These are phyloP conservation scores for Hylyphantes graminicola DNA, from an alignment of 1,140 invertebrate species.

Conservation along the genomic window DNA sequence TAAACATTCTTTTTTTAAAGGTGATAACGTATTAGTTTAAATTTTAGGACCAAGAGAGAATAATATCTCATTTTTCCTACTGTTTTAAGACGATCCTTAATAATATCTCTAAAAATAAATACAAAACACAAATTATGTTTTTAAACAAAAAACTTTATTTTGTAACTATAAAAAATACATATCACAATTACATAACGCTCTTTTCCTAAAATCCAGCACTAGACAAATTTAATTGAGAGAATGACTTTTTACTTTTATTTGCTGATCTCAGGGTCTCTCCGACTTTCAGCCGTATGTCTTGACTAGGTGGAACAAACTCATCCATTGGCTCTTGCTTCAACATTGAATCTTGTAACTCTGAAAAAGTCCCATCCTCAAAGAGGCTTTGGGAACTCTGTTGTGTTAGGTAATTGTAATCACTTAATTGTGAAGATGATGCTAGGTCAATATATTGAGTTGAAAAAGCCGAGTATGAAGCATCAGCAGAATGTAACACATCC, in stretches of 20 bases:
- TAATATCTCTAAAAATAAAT: not conserved
- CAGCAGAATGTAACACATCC: not conserved
- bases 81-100: not conserved
- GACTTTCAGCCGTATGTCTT: slow-evolving; percentile 5
- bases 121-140: not conserved
- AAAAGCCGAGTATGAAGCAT: no score
- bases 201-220: slow-evolving; percentile 4
- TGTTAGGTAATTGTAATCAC: not conserved
- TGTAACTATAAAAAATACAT: no score
- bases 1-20: no score
- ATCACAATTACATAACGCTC: no score
- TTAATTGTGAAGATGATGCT: not conserved
- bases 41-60: no score
- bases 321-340: not conserved
- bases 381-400: not conserved
- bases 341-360: not conserved
- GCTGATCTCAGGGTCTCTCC: slow-evolving; percentile 22
- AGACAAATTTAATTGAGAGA: not conserved
- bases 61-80: no score
- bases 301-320: slow-evolving; percentile 32
- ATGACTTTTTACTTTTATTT: not conserved
- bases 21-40: no score
- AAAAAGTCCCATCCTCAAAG: not conserved
- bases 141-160: no score
- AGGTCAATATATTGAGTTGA: not conserved